Percentiles rank a stretch among this genome's conserved stretches.
These are phyloP conservation scores for Synergus itoensis DNA, from an alignment of 2,888 invertebrate species.

Conservation along the genomic window DNA sequence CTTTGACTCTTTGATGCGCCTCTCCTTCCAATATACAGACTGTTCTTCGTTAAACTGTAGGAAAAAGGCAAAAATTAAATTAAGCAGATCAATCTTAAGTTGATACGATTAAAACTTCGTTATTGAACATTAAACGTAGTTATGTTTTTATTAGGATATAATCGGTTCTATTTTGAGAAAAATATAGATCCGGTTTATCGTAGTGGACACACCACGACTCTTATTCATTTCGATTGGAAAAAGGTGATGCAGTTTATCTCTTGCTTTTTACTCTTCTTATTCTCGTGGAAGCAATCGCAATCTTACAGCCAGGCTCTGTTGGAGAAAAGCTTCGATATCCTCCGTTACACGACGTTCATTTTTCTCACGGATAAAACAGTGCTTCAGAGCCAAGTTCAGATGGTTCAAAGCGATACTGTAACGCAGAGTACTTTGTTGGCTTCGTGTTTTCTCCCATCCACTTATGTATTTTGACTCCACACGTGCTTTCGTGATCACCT, in stretches of 20 bases:
- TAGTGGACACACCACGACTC: background rate
- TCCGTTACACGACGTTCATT: slow-evolving; percentile 73
- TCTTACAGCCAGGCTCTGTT: slow-evolving; percentile 67
- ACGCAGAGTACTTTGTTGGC: slow-evolving; percentile 71
- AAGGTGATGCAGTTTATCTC: slow-evolving; percentile 44
- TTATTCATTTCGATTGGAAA: slow-evolving; percentile 38
- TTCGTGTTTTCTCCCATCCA: slow-evolving; percentile 75
- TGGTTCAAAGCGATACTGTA: slow-evolving; percentile 67
- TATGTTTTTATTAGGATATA: background rate
- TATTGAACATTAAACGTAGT: background rate
- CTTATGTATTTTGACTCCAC: slow-evolving; percentile 64
- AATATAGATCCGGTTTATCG: background rate
- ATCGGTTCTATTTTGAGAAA: background rate
- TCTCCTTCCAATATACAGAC: slow-evolving; percentile 74
- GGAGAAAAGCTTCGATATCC: slow-evolving; percentile 72
- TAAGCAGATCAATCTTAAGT: background rate
- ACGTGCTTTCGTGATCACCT: slow-evolving; percentile 61
- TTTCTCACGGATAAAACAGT: slow-evolving; percentile 68
- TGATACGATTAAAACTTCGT: background rate
- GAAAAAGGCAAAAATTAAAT: slow-evolving; percentile 38
- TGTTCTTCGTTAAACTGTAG: slow-evolving; percentile 71
- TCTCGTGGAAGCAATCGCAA: slow-evolving; percentile 43
- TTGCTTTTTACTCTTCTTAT: slow-evolving; percentile 52
- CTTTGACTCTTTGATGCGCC: slow-evolving; percentile 74
- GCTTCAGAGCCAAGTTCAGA: slow-evolving; percentile 65